Base-by-base conservation (phyloP, 2,888 invertebrate genomes). In the Dryadula phaetusa region DNA sequence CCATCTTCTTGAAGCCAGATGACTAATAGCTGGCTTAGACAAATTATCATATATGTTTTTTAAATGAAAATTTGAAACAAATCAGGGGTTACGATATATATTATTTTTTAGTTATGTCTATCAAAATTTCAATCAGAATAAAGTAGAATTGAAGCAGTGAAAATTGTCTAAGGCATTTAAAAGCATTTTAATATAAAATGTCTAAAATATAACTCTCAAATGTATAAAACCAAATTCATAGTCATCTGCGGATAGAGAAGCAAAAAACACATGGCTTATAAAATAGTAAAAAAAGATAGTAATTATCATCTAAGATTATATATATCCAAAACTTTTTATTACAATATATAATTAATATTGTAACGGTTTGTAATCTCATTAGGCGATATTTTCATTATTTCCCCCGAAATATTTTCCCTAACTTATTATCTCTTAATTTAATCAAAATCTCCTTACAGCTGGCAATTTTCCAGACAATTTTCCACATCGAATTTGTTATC, bases 361-460 rank as follows among this genome's bases (percentile, higher is more conserved):
- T 56, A 61, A 77, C 79, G 78, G 81, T 74, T 71, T 69, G 75
- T 82, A 78, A 83, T 82, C 81, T 81, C 79, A 77, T 79, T 67
- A 64, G 73, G 81, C 80, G 79, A 87, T 88, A 87, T 86, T 89
- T 91, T 89, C 89, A 91, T 92, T 91, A 90, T 85, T 87, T 86
- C 83, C 84, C 83, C 81, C 80, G 76, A 79, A 85, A 82, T 77
- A 73, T 77, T 80, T 78, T 82, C 87, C 90, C 88, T 87, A 83
- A 81, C 81, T 82, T 86, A 90, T 89, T 89, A 90, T 83, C 76
- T 82, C 82, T 81, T 90, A 88, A 90, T 91, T 91, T 88, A 91
- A 92, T 91, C 85, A 90, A 81, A 84, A 84, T 82, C 82, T 85
- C 85, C 85, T 85, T 82, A 82, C 83, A 80, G 76, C 76, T 82